A percentile compares a stretch with the other conserved stretches of the same genome.
Conservation (phyloP, 2,797 vertebrate species). For the Eulemur coronatus region DNA sequence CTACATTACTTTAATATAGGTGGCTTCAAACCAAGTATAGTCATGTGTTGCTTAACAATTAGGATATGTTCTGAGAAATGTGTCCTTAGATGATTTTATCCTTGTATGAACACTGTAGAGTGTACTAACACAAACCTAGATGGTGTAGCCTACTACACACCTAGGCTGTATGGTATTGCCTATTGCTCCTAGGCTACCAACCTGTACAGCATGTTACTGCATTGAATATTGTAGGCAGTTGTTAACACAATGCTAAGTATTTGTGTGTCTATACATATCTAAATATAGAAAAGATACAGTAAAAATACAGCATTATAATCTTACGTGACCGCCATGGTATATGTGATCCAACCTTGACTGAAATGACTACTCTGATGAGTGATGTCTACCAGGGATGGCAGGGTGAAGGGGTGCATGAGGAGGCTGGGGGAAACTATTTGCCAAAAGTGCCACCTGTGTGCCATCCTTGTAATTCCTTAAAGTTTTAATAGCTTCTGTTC, state of each 20-base stretch:
- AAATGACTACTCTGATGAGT: neutral
- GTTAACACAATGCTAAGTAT: neutral
- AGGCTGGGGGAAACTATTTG: neutral
- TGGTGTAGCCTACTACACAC: neutral
- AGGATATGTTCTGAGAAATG: neutral
- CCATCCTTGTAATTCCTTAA: neutral
- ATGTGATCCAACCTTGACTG: neutral
- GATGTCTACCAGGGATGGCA: neutral
- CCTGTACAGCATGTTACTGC: neutral
- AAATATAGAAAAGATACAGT: neutral
- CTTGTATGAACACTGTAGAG: neutral
- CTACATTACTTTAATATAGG: neutral
- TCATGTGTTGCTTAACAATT: neutral
- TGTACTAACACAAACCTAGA: neutral
- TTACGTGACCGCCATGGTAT: neutral
- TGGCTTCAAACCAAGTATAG: neutral
- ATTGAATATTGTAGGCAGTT: neutral
- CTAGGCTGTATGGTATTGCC: too few relatives aligned
- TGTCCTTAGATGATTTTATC: neutral
- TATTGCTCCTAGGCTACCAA: neutral
- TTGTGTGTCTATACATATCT: neutral
- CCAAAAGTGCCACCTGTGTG: neutral
- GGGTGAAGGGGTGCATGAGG: neutral
- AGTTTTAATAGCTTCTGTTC: neutral
- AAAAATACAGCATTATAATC: neutral